Conservation (phyloP, 2,797 vertebrate genomes). For the Enoplosus armatus region DNA sequence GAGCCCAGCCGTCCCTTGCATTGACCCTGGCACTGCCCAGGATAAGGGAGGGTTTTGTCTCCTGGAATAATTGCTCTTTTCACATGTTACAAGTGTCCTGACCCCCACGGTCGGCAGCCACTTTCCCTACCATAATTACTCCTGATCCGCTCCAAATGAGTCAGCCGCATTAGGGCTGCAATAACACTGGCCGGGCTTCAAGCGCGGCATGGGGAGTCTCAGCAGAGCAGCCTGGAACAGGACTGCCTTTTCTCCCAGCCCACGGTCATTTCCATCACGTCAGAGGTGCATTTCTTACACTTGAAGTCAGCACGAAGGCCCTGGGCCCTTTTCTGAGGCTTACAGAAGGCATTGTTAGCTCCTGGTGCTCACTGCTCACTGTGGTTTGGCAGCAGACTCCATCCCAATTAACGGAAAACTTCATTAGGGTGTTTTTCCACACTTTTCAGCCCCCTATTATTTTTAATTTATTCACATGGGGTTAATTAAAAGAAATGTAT, state of each 20-base stretch:
- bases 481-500: conserved; percentile 91
- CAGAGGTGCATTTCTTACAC: conserved; percentile 86
- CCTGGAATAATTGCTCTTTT: conserved; percentile 91
- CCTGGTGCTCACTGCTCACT: conserved; percentile 78
- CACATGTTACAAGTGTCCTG: conserved; percentile 90
- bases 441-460: conserved; percentile 87
- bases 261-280: conserved; percentile 86
- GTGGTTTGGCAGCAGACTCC: conserved; percentile 85
- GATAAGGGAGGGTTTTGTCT: conserved; percentile 90
- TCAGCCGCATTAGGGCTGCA: conserved; percentile 86
- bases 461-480: conserved; percentile 91
- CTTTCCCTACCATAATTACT: conserved; percentile 88
- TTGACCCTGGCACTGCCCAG: conserved; percentile 85
- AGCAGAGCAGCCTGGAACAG: conserved; percentile 85
- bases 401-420: conserved; percentile 88
- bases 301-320: conserved; percentile 84
- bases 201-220: conserved; percentile 84
- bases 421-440: conserved; percentile 85
- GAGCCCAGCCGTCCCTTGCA: conserved; percentile 82
- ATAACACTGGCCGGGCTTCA: conserved; percentile 86
- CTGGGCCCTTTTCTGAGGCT: conserved; percentile 79
- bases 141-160: conserved; percentile 89
- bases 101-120: conserved; percentile 87
- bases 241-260: conserved; percentile 83
- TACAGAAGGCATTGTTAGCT: conserved; percentile 85